Percentiles rank a stretch among this genome's conserved stretches.
Conservation (phyloP, 2,113 vertebrate species). For the Archilochus colubris region DNA sequence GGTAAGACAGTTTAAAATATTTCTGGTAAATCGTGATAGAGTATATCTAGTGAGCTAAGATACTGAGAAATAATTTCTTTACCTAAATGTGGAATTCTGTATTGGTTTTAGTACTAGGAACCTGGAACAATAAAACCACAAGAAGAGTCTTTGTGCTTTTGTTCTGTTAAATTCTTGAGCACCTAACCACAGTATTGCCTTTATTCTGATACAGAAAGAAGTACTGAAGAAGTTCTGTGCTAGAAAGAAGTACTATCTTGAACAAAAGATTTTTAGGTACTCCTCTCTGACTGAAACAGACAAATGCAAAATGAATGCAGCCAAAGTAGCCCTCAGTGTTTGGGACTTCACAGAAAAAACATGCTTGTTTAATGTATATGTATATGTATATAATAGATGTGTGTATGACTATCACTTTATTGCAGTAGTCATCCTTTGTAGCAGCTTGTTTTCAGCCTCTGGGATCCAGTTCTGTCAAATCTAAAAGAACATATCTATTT, state of each 20-base stretch:
- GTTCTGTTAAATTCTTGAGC: not conserved
- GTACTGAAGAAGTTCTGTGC: not conserved
- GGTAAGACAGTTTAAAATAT: conserved; percentile 33
- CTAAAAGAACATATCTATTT: not conserved
- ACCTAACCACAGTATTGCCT: not conserved
- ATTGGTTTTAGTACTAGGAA: not conserved
- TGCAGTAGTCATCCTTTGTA: not conserved
- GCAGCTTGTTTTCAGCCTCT: not conserved
- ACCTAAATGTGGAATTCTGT: not conserved
- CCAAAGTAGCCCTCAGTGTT: not conserved
- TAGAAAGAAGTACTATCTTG: not conserved
- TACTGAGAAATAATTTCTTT: not conserved
- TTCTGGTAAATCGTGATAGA: not conserved
- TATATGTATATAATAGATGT: too few species aligned
- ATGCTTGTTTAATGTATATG: not conserved
- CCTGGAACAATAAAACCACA: not conserved
- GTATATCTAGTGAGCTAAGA: not conserved
- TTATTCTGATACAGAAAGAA: not conserved
- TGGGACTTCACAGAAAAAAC: not conserved
- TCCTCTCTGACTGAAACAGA: not conserved
- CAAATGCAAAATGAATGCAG: not conserved
- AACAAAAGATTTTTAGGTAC: not conserved
- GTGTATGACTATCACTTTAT: not conserved
- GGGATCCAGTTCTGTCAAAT: not conserved
- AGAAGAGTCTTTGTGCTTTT: not conserved